Base-by-base conservation (phyloP, 1,140 invertebrate genomes). In the Gonatopus flavifemur region DNA sequence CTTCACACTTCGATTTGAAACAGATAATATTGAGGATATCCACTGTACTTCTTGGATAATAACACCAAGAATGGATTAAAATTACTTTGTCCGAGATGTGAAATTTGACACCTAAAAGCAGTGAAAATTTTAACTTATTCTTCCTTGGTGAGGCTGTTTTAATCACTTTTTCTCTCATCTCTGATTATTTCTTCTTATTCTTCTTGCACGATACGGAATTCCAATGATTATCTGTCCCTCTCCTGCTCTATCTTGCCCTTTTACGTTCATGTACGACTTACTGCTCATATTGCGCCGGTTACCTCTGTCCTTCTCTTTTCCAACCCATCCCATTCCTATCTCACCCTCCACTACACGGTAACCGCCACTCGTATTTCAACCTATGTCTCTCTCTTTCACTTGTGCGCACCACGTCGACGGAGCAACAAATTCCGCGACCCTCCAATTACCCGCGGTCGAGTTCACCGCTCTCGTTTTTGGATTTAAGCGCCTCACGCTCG, bases 361-460 rank as follows among this genome's bases (percentile, higher is more conserved):
- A 67, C 55, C 59, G 51, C 57, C 44, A 64, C 60, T 61, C 66
- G 64, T 67, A 66, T 66, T 66, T 66, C 62, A 67, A 48, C 39
- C 9, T n/a, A 7, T n/a, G 13, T 8, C 22, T 0, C 39, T 12
- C 22, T n/a, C 28, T 12, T 16, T 25, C 24, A 12, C n/a, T 30
- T 16, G 6, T 31, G 16, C 25, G 25, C 52, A 57, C 55, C 49
- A 52, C 47, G 49, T 59, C 53, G 55, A 45, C 66, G 51, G 49
- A 51, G 59, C 62, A 59, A 67, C 62, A 56, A 67, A 67, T 66
- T 67, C 64, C 66, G 55, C 66, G 60, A 72, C 67, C 69, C 67
- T 69, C 63, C 69, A 70, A 72, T 72, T 70, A 70, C 57, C 62
- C 54, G 56, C 54, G 59, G 57, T 54, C 61, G 55, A 62, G 49